Base-by-base conservation (phyloP, 2,888 invertebrate species). In the Cryptophagus acutangulus region DNA sequence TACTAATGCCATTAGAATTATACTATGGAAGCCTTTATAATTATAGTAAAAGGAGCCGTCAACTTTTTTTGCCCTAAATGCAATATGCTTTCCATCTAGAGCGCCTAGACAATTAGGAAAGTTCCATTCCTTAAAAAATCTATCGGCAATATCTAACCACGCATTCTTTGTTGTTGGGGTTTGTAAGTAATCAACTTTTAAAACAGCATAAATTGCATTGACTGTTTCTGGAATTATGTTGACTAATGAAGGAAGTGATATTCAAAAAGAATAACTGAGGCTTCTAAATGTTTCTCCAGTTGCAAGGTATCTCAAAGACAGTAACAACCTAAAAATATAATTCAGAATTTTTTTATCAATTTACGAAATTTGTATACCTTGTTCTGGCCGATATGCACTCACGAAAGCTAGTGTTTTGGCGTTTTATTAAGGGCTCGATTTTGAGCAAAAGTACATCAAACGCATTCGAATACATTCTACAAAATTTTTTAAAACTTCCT, bases 1-100 rank as follows among this genome's bases (percentile, higher is more conserved):
- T 9, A 59, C 64, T 33, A 64, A 34, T 25, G 58, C 65, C 31
- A 65, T 46, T 31, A 69, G 43, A 3, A 68, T 61, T 20, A 62
- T 54, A 39, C 59, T 62, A 38, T 55, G 55, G 46, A 45, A 46
- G 1, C 17, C 37, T 55, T 63, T 65, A 41, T 63, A 65, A 33
- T 60, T 58, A 25, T 40, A 58, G 46, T 53, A 46, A 35, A 55
- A 50, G 15, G 49, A 51, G 36, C 58, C 57, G 33, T 42, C 48
- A 29, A 54, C 42, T 10, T 40, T 18, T 20, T 62, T 61, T 33
- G 52, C 42, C 43, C 61, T 48, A 9, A 59, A 36, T 10, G 45
- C 15, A 20, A 57, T 40, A 45, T 60, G 62, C 43, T 66, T 64
- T 9, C 63, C 64, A 38, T 62, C 61, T 15, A 61, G 48, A 2